These are phyloP conservation scores for Cremastinae sp. DNA, from an alignment of 2,888 invertebrate species.

Conservation along the genomic window DNA sequence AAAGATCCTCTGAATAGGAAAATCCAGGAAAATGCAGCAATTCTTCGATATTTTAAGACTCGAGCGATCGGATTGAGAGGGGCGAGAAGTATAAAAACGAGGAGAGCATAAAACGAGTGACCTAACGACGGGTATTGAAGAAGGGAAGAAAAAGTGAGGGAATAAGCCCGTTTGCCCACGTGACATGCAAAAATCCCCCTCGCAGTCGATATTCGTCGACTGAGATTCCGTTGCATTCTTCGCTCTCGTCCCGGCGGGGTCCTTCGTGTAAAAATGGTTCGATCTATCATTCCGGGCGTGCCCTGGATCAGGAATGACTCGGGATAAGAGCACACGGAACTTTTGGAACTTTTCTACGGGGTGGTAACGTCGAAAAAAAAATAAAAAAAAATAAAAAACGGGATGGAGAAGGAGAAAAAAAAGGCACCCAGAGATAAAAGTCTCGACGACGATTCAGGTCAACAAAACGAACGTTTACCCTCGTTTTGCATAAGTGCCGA, in stretches of 20 bases:
- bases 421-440: slow-evolving; percentile 25
- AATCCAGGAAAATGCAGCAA: too few species aligned
- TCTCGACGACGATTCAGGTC: slow-evolving; percentile 64
- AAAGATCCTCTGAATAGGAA: too few species aligned
- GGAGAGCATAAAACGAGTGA: slow-evolving; percentile 58
- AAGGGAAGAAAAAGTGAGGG: background rate
- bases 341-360: slow-evolving; percentile 7
- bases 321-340: slow-evolving; percentile 7
- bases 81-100: slow-evolving; percentile 31
- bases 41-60: too few species aligned
- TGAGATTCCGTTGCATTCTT: slow-evolving; percentile 29
- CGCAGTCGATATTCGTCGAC: slow-evolving; percentile 51
- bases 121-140: slow-evolving; percentile 75
- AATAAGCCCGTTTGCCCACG: slow-evolving; percentile 77
- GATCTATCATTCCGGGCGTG: slow-evolving; percentile 63
- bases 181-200: slow-evolving; percentile 79
- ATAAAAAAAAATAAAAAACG: background rate
- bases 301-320: slow-evolving; percentile 64
- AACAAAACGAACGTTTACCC: slow-evolving; percentile 77
- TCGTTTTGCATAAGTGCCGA: slow-evolving; percentile 76
- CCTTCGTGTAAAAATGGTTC: slow-evolving; percentile 34
- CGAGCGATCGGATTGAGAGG: too few species aligned
- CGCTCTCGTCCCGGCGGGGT: slow-evolving; percentile 21
- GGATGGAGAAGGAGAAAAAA: background rate
- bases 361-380: slow-evolving; percentile 35